Percentiles rank a stretch among this genome's conserved stretches.
Evolutionary conservation across 2,113 vertebrate species (phyloP).

Genomic region (Siniperca knerii): DNA sequence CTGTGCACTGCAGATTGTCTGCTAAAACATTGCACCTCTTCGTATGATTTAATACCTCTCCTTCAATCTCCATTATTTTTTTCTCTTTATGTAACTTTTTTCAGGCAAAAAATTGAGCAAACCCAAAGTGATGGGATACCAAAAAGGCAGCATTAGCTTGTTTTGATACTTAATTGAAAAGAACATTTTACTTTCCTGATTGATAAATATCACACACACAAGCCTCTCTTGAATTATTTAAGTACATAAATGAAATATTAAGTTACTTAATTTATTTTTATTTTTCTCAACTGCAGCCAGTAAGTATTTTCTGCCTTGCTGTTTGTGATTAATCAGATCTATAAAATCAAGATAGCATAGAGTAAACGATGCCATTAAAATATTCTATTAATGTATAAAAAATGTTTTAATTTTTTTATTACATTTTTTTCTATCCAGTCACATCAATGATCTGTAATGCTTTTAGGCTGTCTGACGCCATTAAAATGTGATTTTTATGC

Average conservation of each 20-base stretch:
- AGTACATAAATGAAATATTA: background rate
- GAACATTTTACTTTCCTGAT: background rate
- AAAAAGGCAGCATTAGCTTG: background rate
- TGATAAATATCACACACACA: background rate
- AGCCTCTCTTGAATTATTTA: background rate
- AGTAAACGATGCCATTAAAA: background rate
- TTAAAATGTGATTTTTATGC: constrained; percentile 10
- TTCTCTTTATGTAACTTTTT: background rate
- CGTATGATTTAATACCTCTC: background rate
- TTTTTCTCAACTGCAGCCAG: background rate
- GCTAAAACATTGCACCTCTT: background rate
- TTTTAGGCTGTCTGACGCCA: constrained; percentile 32
- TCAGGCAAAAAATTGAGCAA: background rate
- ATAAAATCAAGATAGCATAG: background rate
- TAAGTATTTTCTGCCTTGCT: constrained; percentile 8
- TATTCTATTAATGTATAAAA: background rate
- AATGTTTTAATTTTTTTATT: constrained; percentile 13
- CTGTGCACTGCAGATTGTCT: constrained; percentile 21
- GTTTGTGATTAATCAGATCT: background rate
- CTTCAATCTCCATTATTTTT: background rate
- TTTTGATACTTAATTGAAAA: background rate
- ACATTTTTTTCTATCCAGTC: background rate
- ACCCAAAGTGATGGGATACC: background rate
- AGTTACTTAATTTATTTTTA: background rate
- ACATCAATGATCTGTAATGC: constrained; percentile 10